Percentiles rank a stretch among this genome's conserved stretches.
These are phyloP conservation scores for Eilema griseolum DNA, from an alignment of 2,888 invertebrate genomes.

Conservation along the genomic window DNA sequence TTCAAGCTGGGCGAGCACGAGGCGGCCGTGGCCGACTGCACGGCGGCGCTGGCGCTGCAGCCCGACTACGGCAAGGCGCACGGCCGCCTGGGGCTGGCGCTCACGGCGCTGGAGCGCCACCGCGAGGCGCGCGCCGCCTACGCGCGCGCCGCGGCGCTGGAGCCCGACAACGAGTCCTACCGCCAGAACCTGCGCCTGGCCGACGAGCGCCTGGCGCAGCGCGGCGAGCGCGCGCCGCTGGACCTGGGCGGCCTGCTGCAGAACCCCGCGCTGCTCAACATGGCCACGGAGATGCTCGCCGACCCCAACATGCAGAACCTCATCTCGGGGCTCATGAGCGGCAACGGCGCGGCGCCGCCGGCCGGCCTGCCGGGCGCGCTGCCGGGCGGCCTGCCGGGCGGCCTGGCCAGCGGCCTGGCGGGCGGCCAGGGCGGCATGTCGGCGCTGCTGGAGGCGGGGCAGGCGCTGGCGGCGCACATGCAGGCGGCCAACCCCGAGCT, in stretches of 20 bases:
- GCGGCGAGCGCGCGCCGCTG: conserved; percentile 88
- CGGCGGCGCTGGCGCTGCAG: conserved; percentile 95
- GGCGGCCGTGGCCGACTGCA: conserved; percentile 96
- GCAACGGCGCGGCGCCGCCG: conserved; percentile 52
- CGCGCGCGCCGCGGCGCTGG: conserved; percentile 94
- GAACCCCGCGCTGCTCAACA: conserved; percentile 93
- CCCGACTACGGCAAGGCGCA: conserved; percentile 98
- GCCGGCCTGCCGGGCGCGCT: conserved; percentile 82
- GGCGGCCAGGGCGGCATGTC: conserved; percentile 67
- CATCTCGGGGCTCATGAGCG: conserved; percentile 87
- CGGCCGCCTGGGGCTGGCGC: conserved; percentile 96
- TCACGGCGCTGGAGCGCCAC: conserved; percentile 93
- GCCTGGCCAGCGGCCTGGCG: conserved; percentile 89
- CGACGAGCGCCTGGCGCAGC: conserved; percentile 89
- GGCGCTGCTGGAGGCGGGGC: conserved; percentile 88
- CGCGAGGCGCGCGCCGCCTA: conserved; percentile 95
- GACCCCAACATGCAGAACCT: conserved; percentile 94
- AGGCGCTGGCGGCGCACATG: conserved; percentile 94
- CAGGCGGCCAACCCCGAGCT: conserved; percentile 93
- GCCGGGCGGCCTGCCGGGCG: conserved; percentile 71
- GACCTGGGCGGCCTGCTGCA: conserved; percentile 90
- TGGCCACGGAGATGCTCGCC: conserved; percentile 94
- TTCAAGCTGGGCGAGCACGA: conserved; percentile 95
- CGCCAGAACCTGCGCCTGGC: conserved; percentile 94
- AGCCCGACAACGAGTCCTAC: conserved; percentile 97